Percentiles rank a stretch among this genome's conserved stretches.
These are phyloP conservation scores for Palythoa grandis DNA, from an alignment of 92 coral and sea anemone genomes.

Conservation along the genomic window DNA sequence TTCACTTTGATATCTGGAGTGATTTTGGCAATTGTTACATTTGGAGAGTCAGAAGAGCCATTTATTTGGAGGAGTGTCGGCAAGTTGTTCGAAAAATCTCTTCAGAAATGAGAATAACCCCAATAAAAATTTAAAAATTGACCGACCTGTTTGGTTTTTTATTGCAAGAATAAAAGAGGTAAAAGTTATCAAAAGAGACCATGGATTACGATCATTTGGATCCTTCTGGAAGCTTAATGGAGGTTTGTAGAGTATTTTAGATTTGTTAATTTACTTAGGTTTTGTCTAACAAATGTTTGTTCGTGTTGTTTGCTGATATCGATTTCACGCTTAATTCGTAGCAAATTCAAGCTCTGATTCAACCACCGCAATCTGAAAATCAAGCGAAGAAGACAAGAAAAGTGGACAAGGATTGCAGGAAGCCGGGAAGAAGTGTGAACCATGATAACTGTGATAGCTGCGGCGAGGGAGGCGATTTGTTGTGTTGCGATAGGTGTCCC, in stretches of 20 bases:
- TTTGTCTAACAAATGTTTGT: conserved; percentile 38
- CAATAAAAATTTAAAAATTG: conserved; percentile 17
- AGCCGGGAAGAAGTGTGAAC: conserved; percentile 88
- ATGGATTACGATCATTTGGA: conserved; percentile 98
- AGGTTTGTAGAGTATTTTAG: conserved; percentile 68
- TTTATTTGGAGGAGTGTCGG: conserved; percentile 49
- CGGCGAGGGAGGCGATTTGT: conserved; percentile 98
- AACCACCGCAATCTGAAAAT: conserved; percentile 90
- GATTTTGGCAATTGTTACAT: not conserved
- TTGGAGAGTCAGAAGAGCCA: conserved; percentile 53
- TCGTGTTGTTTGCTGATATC: conserved; percentile 39
- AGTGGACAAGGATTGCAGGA: conserved; percentile 88
- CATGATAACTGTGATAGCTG: conserved; percentile 98
- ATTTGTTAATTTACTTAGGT: conserved; percentile 18
- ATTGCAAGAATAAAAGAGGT: conserved; percentile 6
- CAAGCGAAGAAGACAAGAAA: conserved; percentile 70
- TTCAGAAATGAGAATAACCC: conserved; percentile 51
- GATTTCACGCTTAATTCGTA: conserved; percentile 51
- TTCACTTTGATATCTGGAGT: not conserved
- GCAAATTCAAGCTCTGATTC: conserved; percentile 99
- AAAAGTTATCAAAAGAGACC: conserved; percentile 43
- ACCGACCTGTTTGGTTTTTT: conserved; percentile 20
- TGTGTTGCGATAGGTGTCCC: conserved; percentile 97
- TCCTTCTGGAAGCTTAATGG: conserved; percentile 98
- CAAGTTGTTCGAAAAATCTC: conserved; percentile 58